Percentiles rank a stretch among this genome's conserved stretches.
phyloP scores from a whole-genome alignment of 2,113 vertebrate species.

The Callipepla squamata region DNA sequence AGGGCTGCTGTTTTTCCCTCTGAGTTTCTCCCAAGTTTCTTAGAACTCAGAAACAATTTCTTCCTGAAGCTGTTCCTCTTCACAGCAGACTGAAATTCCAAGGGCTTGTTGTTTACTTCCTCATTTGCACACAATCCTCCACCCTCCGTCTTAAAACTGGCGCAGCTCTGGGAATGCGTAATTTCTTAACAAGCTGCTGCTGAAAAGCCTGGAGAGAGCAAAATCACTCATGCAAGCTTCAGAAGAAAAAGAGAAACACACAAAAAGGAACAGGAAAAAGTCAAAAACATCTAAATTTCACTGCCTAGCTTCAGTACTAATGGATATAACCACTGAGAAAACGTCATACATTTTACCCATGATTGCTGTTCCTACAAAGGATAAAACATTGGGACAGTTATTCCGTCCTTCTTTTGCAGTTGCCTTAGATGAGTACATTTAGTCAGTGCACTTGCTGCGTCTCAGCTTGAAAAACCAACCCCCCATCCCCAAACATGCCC shows the following conservation, averaged over 20 bases:
- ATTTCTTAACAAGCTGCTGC: constrained; percentile 13
- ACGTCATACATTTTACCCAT: not conserved
- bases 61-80: constrained; percentile 20
- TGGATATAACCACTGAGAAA: not conserved
- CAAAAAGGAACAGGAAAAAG: not conserved
- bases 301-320: not conserved
- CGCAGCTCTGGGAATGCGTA: not conserved
- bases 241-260: not conserved
- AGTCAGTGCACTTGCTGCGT: not conserved
- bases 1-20: not conserved
- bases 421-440: not conserved
- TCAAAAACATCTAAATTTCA: not conserved
- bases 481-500: not conserved
- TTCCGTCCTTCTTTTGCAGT: not conserved
- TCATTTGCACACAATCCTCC: constrained; percentile 11
- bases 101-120: constrained; percentile 24
- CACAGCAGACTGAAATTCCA: not conserved
- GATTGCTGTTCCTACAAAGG: not conserved
- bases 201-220: not conserved
- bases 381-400: not conserved
- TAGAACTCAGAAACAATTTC: not conserved
- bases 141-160: not conserved
- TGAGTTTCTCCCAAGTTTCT: not conserved
- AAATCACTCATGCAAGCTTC: not conserved
- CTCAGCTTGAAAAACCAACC: not conserved